Conservation (phyloP, 1,140 invertebrate species). For the Phymorhynchus buccinoides region DNA sequence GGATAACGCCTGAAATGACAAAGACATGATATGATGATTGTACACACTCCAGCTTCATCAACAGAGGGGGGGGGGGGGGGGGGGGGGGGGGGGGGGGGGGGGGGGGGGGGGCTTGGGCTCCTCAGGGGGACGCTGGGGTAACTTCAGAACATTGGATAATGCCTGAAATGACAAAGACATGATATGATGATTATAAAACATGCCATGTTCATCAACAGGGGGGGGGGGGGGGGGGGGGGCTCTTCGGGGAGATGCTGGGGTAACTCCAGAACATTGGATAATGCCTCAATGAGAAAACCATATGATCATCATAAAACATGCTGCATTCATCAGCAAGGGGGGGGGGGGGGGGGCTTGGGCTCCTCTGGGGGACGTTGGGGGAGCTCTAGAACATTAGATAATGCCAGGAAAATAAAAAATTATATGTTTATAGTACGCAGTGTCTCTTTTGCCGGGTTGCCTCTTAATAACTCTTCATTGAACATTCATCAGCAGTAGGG, state of each 20-base stretch:
- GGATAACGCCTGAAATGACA: conserved; percentile 55
- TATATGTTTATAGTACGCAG: no score
- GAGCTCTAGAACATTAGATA: conserved; percentile 59
- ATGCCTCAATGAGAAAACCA: conserved; percentile 47
- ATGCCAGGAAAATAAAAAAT: conserved; percentile 47
- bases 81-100: no score
- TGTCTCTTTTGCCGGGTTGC: no score
- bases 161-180: conserved; percentile 47
- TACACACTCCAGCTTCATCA: no score
- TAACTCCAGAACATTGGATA: conserved; percentile 60
- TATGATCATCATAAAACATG: no score
- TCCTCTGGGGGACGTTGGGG: conserved; percentile 21
- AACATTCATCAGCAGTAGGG: conserved; percentile 69
- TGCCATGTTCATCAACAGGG: no score
- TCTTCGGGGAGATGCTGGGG: conserved; percentile 54
- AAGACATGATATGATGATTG: conserved; percentile 20
- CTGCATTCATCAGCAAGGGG: no score
- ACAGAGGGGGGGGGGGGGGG: no score
- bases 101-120: no score
- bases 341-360: conserved; percentile 45
- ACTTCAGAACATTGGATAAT: conserved; percentile 59
- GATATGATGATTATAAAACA: no score
- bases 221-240: conserved; percentile 59
- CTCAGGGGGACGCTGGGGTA: conserved; percentile 56
- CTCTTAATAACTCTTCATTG: no score